Evolutionary conservation across 2,888 invertebrate genomes (phyloP), one percentile per base, ranked within the genome.

Genomic region (Spicauda simplicius): DNA sequence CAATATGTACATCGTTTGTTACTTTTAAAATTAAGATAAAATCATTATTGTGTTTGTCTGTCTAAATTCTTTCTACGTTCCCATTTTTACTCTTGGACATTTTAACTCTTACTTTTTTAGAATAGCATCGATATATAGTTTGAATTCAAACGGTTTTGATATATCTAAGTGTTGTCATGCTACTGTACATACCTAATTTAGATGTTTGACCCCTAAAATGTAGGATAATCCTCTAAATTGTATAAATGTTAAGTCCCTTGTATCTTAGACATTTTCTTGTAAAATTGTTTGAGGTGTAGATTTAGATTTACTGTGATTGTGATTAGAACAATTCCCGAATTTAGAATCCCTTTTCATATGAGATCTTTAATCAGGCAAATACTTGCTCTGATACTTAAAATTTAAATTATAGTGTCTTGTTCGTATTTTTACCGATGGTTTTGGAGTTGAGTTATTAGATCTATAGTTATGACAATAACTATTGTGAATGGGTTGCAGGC

Each of bases 401-500:
- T 41, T 41, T 12, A 41, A 14, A 41, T 41, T 48, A 16, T 48
- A 48, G 48, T 48, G 48, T 48, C 16, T 48, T 45, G 45, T 33
- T 45, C 45, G 12, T n/a, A 12, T 16, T 48, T 19, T 19, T 37
- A 52, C 5, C 25, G 20, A 53, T 53, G 52, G 58, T 54, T 18
- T 59, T 37, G 52, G 53, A 65, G 50, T 58, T 58, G 37, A 54
- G 37, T 58, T 45, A 30, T 18, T 25, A 65, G 25, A 53, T 30
- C 45, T 60, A 55, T 66, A 60, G 66, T 60, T 60, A 60, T 60
- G 66, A 66, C 66, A 66, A 71, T 58, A 60, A 69, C 55, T 64
- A 68, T 59, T 64, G 64, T 64, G 19, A 82, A 78, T 85, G 86
- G 85, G 82, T 92, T 94, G 88, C 95, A 96, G 96, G 96, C 92